These are phyloP conservation scores for Piaya cayana DNA, from an alignment of 2,113 vertebrate genomes.

Conservation along the genomic window DNA sequence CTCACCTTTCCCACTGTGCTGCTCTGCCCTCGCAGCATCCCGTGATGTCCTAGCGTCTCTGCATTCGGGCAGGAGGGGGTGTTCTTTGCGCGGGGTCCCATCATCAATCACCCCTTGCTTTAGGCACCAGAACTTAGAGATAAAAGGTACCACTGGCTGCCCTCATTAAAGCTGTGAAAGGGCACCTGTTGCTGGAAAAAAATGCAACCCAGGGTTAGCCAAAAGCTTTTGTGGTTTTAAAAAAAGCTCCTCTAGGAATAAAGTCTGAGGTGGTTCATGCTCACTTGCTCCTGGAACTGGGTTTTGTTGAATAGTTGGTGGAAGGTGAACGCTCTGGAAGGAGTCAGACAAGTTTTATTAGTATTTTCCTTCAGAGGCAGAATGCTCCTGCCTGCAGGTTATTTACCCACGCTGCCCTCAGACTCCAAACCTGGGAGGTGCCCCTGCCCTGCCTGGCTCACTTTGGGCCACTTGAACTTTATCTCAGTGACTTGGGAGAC, in stretches of 20 bases:
- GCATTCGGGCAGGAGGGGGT: not conserved
- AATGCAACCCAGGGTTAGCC: not conserved
- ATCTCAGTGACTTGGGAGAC: not conserved
- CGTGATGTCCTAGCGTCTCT: fast-evolving
- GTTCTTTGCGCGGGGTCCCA: not conserved
- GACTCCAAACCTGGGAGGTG: not conserved
- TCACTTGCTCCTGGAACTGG: not conserved
- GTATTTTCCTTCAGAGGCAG: not conserved
- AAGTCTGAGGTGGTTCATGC: not conserved
- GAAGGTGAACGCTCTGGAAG: not conserved
- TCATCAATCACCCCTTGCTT: not conserved
- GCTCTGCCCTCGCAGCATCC: not conserved
- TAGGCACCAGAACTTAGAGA: not conserved
- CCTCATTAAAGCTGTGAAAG: fast-evolving
- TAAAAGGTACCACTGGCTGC: not conserved
- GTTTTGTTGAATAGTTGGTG: not conserved
- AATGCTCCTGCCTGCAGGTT: not conserved
- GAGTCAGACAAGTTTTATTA: not conserved
- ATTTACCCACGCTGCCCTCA: fast-evolving
- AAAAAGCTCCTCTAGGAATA: not conserved
- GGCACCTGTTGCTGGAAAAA: not conserved
- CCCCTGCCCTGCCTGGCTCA: not conserved
- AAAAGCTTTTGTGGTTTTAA: not conserved
- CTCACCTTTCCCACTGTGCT: not conserved
- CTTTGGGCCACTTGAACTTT: not conserved